Conservation (phyloP, 2,113 vertebrate species). For the mouse (Mus musculus) region GRCm39 chr6:54883501-54884000, state of each 20-base stretch:
- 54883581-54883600: background rate
- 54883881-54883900: background rate
- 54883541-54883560: background rate
- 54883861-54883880: background rate
- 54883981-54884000: background rate
- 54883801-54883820: background rate
- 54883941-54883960: too few species aligned
- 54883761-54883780: background rate
- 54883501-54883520: background rate
- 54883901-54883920: background rate
- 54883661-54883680: background rate
- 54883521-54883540: too few species aligned
- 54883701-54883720: background rate
- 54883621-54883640: background rate
- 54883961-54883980: background rate
- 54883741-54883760: background rate
- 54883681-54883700: conserved; percentile 24
- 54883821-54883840: background rate
- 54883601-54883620: background rate
- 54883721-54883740: background rate
- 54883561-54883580: background rate
- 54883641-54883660: background rate
- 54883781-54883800: background rate
- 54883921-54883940: background rate
- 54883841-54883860: background rate